Percentiles rank a stretch among this genome's conserved stretches.
Conservation (phyloP, 2,113 vertebrate species). For the Pipa parva region DNA sequence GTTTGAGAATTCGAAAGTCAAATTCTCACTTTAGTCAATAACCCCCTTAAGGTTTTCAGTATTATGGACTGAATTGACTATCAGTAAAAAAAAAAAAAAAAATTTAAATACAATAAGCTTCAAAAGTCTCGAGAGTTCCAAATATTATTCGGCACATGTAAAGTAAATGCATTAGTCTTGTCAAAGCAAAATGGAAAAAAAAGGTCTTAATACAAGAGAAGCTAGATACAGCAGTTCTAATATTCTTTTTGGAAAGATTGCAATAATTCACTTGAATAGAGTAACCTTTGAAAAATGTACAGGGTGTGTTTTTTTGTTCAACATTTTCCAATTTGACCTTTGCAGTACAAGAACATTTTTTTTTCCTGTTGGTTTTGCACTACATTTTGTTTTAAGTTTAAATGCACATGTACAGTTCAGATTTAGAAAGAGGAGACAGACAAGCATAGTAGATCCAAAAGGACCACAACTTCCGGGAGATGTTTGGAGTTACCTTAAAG, state of each 20-base stretch:
- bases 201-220: background rate
- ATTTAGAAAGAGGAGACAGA: too few relatives aligned
- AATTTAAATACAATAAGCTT: too few relatives aligned
- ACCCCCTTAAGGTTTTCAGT: too few relatives aligned
- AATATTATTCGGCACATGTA: background rate
- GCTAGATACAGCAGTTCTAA: background rate
- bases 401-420: background rate
- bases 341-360: background rate
- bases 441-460: too few relatives aligned
- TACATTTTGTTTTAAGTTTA: background rate
- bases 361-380: background rate
- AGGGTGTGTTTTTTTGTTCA: background rate
- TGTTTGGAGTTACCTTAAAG: too few relatives aligned
- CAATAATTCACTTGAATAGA: background rate
- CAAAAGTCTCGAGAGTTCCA: too few relatives aligned
- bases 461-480: too few relatives aligned
- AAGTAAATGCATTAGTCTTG: background rate
- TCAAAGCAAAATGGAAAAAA: background rate
- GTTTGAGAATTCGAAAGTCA: too few relatives aligned
- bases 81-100: too few relatives aligned
- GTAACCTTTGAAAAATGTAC: constrained; percentile 8
- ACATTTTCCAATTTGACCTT: background rate
- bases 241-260: background rate
- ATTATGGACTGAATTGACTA: too few relatives aligned
- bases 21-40: too few relatives aligned